Evolutionary conservation across 2,797 vertebrate species (phyloP).

Genomic region (Alcedo atthis): DNA sequence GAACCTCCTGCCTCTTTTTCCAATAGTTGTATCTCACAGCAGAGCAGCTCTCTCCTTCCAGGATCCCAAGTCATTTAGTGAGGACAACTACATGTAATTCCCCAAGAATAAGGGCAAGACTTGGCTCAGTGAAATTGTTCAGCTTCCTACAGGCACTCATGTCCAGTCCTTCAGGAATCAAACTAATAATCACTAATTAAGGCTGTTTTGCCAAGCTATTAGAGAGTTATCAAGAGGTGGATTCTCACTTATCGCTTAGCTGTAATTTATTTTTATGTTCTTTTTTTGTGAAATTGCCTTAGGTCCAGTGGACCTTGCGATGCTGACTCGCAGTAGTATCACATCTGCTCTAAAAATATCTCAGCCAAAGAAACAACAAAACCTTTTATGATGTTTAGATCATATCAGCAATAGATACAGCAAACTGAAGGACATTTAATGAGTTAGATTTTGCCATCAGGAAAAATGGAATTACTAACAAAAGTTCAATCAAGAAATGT

Average conservation of each 20-base stretch:
- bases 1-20: background rate
- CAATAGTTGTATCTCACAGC: background rate
- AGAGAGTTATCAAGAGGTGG: background rate
- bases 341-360: background rate
- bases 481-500: background rate
- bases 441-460: background rate
- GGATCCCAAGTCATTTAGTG: background rate
- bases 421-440: background rate
- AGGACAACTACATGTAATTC: background rate
- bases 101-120: background rate
- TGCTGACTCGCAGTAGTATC: background rate
- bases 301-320: background rate
- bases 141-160: background rate
- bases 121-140: background rate
- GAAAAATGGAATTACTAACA: background rate
- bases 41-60: background rate
- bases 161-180: background rate
- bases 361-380: background rate
- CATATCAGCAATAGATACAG: accelerated
- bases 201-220: background rate
- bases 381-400: background rate
- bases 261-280: background rate
- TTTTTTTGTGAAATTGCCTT: background rate
- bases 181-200: background rate
- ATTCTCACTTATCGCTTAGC: background rate